Conservation (phyloP, 64 coral and sea anemone genomes). For the Acropora yongei region DNA sequence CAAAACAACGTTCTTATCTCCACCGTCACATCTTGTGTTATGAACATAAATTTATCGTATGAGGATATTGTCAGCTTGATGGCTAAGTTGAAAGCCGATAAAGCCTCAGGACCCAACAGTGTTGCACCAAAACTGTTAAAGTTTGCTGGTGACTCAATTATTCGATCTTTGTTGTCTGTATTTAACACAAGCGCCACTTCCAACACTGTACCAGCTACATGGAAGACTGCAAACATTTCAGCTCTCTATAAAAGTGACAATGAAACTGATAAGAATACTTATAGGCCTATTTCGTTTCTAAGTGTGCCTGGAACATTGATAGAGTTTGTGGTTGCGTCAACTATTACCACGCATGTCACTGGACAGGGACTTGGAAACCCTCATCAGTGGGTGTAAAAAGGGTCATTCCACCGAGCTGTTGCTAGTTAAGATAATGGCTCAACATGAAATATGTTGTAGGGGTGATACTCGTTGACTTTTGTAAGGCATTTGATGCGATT, state of each 20-base stretch:
- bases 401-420: not conserved
- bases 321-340: not conserved
- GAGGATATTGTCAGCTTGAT: not conserved
- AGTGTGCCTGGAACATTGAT: slow-evolving; percentile 38
- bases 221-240: too few relatives aligned
- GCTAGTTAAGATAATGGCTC: slow-evolving; percentile 21
- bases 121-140: too few relatives aligned
- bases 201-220: too few relatives aligned
- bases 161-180: too few relatives aligned
- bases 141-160: too few relatives aligned
- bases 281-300: not conserved
- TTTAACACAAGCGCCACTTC: too few relatives aligned
- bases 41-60: slow-evolving; percentile 11
- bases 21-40: not conserved
- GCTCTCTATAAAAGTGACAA: too few relatives aligned
- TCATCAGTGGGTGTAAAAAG: slow-evolving; percentile 55
- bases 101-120: too few relatives aligned
- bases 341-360: slow-evolving; percentile 17
- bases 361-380: not conserved
- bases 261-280: not conserved
- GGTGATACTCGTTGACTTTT: slow-evolving; percentile 37
- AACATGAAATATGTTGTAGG: not conserved
- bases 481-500: slow-evolving; percentile 52
- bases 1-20: slow-evolving; percentile 8
- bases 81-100: too few relatives aligned